Conservation (phyloP, 2,888 invertebrate species). For the Marronus borbonicus region DNA sequence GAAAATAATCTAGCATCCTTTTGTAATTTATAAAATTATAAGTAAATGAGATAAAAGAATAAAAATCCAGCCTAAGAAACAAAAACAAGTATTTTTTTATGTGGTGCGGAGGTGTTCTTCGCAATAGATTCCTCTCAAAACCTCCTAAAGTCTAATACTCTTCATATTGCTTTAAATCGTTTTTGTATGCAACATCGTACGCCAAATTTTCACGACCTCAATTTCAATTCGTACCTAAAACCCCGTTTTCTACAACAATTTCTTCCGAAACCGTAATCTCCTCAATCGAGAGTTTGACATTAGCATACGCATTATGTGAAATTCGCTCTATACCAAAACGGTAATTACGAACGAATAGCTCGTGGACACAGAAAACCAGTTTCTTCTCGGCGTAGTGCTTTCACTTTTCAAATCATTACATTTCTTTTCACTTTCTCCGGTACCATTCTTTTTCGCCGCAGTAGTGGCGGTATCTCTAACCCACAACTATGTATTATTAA, state of each 20-base stretch:
- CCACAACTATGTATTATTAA: neutral
- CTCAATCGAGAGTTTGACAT: slow-evolving; percentile 2
- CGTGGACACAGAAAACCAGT: slow-evolving; percentile 35
- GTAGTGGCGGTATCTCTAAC: slow-evolving; percentile 24
- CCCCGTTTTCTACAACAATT: slow-evolving; percentile 2
- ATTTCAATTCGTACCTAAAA: neutral
- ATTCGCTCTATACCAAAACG: slow-evolving; percentile 19
- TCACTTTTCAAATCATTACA: slow-evolving; percentile 47
- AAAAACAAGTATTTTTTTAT: too few species aligned
- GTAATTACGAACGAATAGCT: slow-evolving; percentile 29
- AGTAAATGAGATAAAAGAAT: too few species aligned
- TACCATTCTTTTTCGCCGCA: slow-evolving; percentile 11
- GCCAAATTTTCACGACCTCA: neutral
- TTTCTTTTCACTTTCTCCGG: slow-evolving; percentile 47
- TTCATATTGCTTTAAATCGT: neutral
- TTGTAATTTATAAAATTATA: too few species aligned
- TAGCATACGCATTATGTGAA: slow-evolving; percentile 29
- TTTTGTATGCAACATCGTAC: neutral
- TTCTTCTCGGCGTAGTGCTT: slow-evolving; percentile 36
- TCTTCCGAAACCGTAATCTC: neutral
- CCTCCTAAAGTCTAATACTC: too few species aligned
- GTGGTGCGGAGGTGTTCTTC: too few species aligned
- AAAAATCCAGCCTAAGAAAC: too few species aligned
- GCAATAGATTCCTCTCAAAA: neutral
- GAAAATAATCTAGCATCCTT: too few species aligned